Evolutionary conservation across 2,888 invertebrate genomes (phyloP).

Genomic region (Eupithecia exiguata): DNA sequence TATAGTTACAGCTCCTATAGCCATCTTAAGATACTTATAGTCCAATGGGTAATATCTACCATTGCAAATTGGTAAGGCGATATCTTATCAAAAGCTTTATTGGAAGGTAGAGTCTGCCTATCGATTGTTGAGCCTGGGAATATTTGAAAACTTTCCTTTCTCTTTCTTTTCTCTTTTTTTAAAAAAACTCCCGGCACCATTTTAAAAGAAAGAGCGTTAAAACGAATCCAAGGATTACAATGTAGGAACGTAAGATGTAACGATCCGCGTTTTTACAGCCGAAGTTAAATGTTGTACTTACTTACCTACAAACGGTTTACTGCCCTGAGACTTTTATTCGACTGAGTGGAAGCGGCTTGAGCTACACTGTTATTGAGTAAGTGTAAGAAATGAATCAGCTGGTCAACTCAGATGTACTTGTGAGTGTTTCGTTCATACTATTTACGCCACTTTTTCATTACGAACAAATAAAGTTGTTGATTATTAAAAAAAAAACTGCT

Average conservation of each 20-base stretch:
- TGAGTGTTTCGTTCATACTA: background rate
- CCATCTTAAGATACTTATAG: background rate
- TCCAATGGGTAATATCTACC: background rate
- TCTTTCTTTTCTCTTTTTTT: no score
- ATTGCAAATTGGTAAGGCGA: background rate
- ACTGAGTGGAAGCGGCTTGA: background rate
- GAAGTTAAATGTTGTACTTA: conserved; percentile 5
- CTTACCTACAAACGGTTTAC: conserved; percentile 13
- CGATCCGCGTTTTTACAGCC: conserved; percentile 35
- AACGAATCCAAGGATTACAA: conserved; percentile 44
- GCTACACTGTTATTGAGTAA: background rate
- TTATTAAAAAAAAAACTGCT: no score
- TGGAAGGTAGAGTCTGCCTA: background rate
- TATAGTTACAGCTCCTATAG: background rate
- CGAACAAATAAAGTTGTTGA: no score
- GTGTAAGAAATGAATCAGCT: background rate
- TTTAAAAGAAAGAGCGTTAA: conserved; percentile 34
- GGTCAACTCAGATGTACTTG: background rate
- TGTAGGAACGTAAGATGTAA: conserved; percentile 36
- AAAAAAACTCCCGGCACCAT: background rate
- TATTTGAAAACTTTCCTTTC: no score
- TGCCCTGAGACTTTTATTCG: conserved; percentile 1
- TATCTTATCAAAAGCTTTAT: background rate
- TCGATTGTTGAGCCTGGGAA: no score
- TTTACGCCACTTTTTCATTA: no score